A percentile compares a stretch with the other conserved stretches of the same genome.
Evolutionary conservation across 1,140 invertebrate genomes (phyloP).

Genomic region (Drosophila sucinea): DNA sequence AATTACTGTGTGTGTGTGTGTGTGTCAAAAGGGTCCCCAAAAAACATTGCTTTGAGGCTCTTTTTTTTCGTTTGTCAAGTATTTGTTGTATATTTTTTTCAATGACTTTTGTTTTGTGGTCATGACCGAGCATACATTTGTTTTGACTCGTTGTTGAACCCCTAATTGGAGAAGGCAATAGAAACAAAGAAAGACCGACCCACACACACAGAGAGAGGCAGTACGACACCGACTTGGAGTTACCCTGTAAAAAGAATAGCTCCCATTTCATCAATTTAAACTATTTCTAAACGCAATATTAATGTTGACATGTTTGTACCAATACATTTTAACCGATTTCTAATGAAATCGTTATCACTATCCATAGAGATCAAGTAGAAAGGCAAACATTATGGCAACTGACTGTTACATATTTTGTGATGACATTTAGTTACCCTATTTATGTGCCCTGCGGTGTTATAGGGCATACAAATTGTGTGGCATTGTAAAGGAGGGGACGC

Average conservation of each 20-base stretch:
- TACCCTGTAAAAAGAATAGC: background rate
- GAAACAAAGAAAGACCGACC: slow-evolving; percentile 1
- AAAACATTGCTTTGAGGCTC: background rate
- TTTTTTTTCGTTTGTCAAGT: slow-evolving; percentile 5
- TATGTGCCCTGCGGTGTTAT: background rate
- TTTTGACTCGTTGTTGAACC: slow-evolving; percentile 19
- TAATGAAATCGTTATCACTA: no score
- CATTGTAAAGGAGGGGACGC: slow-evolving; percentile 9
- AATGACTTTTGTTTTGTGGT: slow-evolving; percentile 8
- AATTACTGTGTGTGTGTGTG: background rate
- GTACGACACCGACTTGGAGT: background rate
- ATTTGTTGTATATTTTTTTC: no score
- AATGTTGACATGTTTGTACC: no score
- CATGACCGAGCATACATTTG: slow-evolving; percentile 19
- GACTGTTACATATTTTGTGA: no score
- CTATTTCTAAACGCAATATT: no score
- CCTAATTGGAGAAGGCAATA: slow-evolving; percentile 16
- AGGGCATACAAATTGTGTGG: slow-evolving; percentile 16
- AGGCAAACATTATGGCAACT: no score
- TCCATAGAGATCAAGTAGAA: no score
- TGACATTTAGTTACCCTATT: no score
- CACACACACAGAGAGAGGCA: background rate
- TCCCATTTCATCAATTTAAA: no score
- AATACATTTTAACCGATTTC: no score
- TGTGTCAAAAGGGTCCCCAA: background rate